A percentile compares a stretch with the other conserved stretches of the same genome.
phyloP scores from a whole-genome alignment of 2,113 vertebrate genomes.

The Muntiacus muntjak region DNA sequence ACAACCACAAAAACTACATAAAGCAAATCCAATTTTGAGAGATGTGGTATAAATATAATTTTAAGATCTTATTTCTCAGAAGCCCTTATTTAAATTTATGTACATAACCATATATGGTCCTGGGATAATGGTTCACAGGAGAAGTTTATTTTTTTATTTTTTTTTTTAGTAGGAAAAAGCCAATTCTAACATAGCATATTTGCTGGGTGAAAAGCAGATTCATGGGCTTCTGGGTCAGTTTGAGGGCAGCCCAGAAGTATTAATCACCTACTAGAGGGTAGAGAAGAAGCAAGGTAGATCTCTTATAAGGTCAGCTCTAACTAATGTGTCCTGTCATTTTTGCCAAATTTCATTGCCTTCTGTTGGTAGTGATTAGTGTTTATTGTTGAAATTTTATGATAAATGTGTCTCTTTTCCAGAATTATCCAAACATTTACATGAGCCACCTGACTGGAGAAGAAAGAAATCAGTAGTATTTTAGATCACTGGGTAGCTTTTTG shows the following conservation, averaged over 20 bases:
- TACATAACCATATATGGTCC: background rate
- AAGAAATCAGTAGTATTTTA: constrained; percentile 6
- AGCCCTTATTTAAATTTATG: background rate
- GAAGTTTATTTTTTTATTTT: background rate
- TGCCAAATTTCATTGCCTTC: background rate
- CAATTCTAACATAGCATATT: background rate
- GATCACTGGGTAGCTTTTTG: background rate
- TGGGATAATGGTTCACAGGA: background rate
- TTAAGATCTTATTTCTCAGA: constrained; percentile 36
- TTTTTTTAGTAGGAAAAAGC: background rate
- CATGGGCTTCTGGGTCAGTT: background rate
- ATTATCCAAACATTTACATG: background rate
- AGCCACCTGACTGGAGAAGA: background rate
- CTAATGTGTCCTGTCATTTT: background rate
- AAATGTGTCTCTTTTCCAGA: background rate
- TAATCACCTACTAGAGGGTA: background rate
- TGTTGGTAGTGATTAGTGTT: background rate
- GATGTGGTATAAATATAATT: background rate
- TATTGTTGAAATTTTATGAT: constrained; percentile 19
- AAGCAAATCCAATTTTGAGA: background rate
- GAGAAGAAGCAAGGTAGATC: background rate
- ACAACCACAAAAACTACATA: background rate
- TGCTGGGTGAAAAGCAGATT: background rate
- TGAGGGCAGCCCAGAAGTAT: background rate
- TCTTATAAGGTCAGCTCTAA: background rate